A percentile compares a stretch with the other conserved stretches of the same genome.
Evolutionary conservation across 2,888 invertebrate genomes (phyloP).

Genomic region (Eremobia ochroleuca): DNA sequence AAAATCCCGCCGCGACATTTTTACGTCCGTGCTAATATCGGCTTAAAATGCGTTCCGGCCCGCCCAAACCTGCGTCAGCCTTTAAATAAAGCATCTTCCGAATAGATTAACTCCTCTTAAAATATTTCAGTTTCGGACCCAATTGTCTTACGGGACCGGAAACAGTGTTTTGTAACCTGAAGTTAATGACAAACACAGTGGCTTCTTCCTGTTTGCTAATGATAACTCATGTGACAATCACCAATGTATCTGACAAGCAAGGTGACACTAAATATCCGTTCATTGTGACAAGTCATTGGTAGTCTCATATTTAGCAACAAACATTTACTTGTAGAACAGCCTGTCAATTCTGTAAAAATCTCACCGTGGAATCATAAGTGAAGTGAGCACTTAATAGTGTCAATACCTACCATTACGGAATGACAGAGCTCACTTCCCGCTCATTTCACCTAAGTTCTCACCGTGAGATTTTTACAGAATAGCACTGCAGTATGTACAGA

Average conservation of each 20-base stretch:
- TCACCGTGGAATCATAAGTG: too few species aligned
- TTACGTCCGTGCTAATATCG: too few species aligned
- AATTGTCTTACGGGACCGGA: slow-evolving; percentile 7
- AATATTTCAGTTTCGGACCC: neutral
- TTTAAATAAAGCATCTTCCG: neutral
- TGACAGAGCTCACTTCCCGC: too few species aligned
- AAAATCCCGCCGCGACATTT: too few species aligned
- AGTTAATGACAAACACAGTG: neutral
- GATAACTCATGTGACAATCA: neutral
- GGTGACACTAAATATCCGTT: slow-evolving; percentile 30
- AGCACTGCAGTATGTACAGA: too few species aligned
- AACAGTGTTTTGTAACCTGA: slow-evolving; percentile 7
- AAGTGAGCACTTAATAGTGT: too few species aligned
- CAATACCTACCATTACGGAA: too few species aligned
- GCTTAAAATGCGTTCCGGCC: too few species aligned
- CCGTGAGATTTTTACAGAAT: too few species aligned
- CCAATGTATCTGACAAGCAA: neutral
- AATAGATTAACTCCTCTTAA: neutral
- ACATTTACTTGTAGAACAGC: neutral
- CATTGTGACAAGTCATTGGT: slow-evolving; percentile 2
- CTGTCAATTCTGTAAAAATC: too few species aligned
- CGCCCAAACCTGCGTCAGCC: too few species aligned
- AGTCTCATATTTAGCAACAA: neutral
- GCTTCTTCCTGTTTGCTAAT: slow-evolving; percentile 17
- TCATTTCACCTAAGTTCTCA: too few species aligned